These are phyloP conservation scores for Haliclona indistincta DNA, from an alignment of 37 sponge, comb jelly and placozoan species.

Conservation along the genomic window DNA sequence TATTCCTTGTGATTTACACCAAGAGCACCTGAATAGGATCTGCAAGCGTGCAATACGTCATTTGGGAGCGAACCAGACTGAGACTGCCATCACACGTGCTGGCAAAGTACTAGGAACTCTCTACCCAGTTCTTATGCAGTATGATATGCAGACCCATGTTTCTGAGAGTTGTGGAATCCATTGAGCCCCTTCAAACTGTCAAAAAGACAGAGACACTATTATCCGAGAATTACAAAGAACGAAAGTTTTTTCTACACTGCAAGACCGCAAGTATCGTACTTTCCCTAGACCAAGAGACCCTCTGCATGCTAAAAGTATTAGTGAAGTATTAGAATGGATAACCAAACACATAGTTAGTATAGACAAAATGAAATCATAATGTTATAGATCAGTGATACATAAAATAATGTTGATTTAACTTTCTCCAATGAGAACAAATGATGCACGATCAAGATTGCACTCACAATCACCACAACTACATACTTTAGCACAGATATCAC, in stretches of 20 bases:
- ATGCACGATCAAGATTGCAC: neutral
- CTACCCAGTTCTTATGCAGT: neutral
- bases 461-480: conserved; percentile 3
- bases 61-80: conserved; percentile 21
- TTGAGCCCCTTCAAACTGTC: conserved; percentile 7
- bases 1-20: conserved; percentile 24
- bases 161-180: neutral
- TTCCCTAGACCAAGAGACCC: no score
- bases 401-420: neutral
- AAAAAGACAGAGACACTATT: no score
- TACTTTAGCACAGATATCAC: conserved; percentile 1
- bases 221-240: neutral
- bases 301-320: no score
- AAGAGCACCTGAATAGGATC: neutral
- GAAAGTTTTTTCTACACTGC: neutral
- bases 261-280: conserved; percentile 1
- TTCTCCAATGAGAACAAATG: neutral
- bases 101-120: conserved; percentile 10
- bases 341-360: no score
- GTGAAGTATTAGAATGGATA: no score
- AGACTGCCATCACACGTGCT: neutral
- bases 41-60: neutral
- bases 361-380: no score
- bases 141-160: neutral
- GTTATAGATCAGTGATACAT: no score